These are phyloP conservation scores for Solen grandis DNA, from an alignment of 1,140 invertebrate species.

Conservation along the genomic window DNA sequence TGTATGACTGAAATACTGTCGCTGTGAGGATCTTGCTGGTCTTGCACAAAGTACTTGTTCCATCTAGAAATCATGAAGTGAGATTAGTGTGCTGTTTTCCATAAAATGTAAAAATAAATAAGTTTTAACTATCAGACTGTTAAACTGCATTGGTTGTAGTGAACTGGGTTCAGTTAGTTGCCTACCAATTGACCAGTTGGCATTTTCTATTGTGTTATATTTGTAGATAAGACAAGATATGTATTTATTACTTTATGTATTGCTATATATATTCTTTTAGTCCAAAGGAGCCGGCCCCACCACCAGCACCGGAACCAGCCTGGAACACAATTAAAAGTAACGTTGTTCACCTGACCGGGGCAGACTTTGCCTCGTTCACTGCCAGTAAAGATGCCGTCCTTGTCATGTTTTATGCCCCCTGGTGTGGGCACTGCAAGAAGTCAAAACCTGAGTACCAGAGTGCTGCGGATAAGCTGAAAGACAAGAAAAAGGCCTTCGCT, in stretches of 20 bases:
- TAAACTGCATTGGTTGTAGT: too few species aligned
- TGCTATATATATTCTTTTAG: slow-evolving; percentile 76
- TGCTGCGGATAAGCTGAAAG: slow-evolving; percentile 86
- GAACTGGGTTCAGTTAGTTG: too few species aligned
- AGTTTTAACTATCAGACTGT: too few species aligned
- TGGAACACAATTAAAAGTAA: slow-evolving; percentile 79
- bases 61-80: too few species aligned
- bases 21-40: too few species aligned
- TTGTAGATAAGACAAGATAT: too few species aligned
- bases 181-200: too few species aligned
- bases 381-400: slow-evolving; percentile 66
- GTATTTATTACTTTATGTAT: background rate
- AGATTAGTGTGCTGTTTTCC: too few species aligned
- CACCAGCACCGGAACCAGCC: slow-evolving; percentile 79
- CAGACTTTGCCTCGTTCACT: slow-evolving; percentile 81
- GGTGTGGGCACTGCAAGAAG: slow-evolving; percentile 94
- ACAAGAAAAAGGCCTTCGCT: slow-evolving; percentile 84
- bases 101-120: too few species aligned
- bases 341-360: slow-evolving; percentile 82
- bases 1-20: too few species aligned
- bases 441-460: slow-evolving; percentile 90
- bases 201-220: too few species aligned
- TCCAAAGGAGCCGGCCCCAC: slow-evolving; percentile 76
- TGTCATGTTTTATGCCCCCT: slow-evolving; percentile 79
- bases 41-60: too few species aligned